Evolutionary conservation across 2,888 invertebrate genomes (phyloP), one percentile per base, ranked within the genome.

Genomic region (Meteorus colon): DNA sequence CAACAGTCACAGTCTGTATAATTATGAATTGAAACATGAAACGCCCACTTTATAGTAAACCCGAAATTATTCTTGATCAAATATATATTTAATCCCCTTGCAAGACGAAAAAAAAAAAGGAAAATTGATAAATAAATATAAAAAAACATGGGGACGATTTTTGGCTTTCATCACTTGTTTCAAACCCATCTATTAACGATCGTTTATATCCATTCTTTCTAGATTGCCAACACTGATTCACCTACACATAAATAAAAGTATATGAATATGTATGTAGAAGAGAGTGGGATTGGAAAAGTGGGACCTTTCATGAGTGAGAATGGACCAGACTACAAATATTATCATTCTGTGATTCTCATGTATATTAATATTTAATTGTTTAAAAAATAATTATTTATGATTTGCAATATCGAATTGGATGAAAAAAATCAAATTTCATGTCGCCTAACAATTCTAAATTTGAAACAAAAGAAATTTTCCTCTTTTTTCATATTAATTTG

Each of bases 121-220:
- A 2, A 1, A 31, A 19, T 16, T 65, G 10, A 63, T n/a, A 34
- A 34, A 16, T 31, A 34, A n/a, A n/a, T 29, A 12, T 31, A 65
- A 34, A 34, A 41, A 34, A 34, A 34, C 19, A 65, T 10, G 19
- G 19, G 37, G 16, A 63, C n/a, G 65, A 65, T 41, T 65, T 19
- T 65, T 19, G 37, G 16, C 65, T 31, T 65, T 65, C 65, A 65
- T 65, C 37, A 65, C n/a, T 37, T 34, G 16, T 34, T 41, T 37
- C 19, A 65, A 65, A 65, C 65, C 65, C 65, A 41, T 19, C 65
- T n/a, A 65, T 65, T 65, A 65, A 41, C 41, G 19, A n/a, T 65
- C 65, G 65, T 65, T 37, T 65, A 19, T 65, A 65, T 41, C 65
- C 37, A 12, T 24, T 55, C 19, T 55, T 55, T 55, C 10, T 8